A percentile compares a stretch with the other conserved stretches of the same genome.
phyloP scores from a whole-genome alignment of 2,797 vertebrate species.

The Heliangelus exortis region DNA sequence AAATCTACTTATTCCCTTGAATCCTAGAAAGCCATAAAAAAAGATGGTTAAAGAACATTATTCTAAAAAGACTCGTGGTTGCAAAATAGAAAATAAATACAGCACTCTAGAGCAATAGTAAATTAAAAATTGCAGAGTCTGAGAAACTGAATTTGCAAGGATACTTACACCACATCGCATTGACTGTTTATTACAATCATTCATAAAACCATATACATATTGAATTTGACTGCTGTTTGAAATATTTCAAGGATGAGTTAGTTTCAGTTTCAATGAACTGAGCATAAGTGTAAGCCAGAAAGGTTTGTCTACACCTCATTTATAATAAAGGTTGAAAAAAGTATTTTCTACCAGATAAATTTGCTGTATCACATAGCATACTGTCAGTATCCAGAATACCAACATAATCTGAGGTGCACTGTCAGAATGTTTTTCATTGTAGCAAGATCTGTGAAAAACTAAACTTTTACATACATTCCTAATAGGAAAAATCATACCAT shows the following conservation, averaged over 20 bases:
- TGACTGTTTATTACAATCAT: not conserved
- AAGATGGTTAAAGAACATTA: not conserved
- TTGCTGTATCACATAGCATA: not conserved
- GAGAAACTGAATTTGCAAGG: not conserved
- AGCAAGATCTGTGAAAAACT: not conserved
- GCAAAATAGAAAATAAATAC: not conserved
- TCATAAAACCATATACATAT: not conserved
- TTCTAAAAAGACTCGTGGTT: not conserved
- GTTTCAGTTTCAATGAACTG: not conserved
- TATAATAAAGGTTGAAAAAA: not conserved
- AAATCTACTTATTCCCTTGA: not conserved
- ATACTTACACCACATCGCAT: not conserved
- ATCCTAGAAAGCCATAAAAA: not conserved
- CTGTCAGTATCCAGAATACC: not conserved
- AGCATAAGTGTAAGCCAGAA: not conserved
- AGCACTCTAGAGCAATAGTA: not conserved
- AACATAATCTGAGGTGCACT: not conserved
- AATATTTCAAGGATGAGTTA: not conserved
- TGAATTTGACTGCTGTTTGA: not conserved
- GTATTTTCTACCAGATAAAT: not conserved
- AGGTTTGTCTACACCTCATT: not conserved
- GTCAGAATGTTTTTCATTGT: not conserved
- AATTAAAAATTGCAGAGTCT: not conserved
- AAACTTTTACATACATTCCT: not conserved
- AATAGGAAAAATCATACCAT: not conserved